Evolutionary conservation across 2,888 invertebrate species (phyloP).

Genomic region (Diadromus collaris): DNA sequence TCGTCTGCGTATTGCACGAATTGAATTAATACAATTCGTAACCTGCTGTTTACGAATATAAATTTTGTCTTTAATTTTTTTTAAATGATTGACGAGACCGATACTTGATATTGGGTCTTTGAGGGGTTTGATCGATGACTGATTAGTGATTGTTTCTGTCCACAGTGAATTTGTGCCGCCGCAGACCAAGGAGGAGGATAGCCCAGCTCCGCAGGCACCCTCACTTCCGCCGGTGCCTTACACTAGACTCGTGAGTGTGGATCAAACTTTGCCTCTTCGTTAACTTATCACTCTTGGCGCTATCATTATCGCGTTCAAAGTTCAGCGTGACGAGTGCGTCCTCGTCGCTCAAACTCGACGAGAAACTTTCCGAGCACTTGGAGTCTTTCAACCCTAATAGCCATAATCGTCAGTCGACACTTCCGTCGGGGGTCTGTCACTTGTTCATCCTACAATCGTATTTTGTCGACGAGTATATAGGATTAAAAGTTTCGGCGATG

Average conservation of each 20-base stretch:
- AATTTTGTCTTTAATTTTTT: background rate
- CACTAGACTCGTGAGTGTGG: slow-evolving; percentile 75
- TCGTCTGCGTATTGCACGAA: background rate
- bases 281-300: slow-evolving; percentile 33
- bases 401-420: slow-evolving; percentile 50
- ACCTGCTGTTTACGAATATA: slow-evolving; percentile 3
- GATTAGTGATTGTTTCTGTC: slow-evolving; percentile 70
- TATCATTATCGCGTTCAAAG: slow-evolving; percentile 44
- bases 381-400: slow-evolving; percentile 38
- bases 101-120: background rate
- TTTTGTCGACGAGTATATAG: background rate
- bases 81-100: slow-evolving; percentile 20
- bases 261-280: slow-evolving; percentile 44
- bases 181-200: slow-evolving; percentile 77
- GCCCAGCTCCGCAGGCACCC: slow-evolving; percentile 66
- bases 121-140: slow-evolving; percentile 34
- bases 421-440: slow-evolving; percentile 4
- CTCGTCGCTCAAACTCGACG: slow-evolving; percentile 24
- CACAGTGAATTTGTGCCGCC: slow-evolving; percentile 78
- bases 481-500: background rate
- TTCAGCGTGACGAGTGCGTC: slow-evolving; percentile 23
- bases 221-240: slow-evolving; percentile 76
- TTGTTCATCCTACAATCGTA: background rate
- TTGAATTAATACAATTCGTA: background rate
- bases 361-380: slow-evolving; percentile 28